These are phyloP conservation scores for Galemys pyrenaicus DNA, from an alignment of 2,113 vertebrate genomes.

Conservation along the genomic window DNA sequence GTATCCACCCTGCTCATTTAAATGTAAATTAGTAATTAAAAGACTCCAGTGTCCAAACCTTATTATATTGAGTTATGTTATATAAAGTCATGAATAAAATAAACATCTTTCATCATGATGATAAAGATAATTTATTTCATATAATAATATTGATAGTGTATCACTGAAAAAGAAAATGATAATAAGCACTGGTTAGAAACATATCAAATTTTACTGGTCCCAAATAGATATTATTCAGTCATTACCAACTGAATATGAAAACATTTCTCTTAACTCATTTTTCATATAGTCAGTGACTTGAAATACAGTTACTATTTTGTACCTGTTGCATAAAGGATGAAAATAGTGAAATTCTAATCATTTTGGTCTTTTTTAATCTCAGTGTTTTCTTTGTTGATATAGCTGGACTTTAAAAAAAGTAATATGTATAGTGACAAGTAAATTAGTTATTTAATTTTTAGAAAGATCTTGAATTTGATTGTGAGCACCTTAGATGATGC, in stretches of 20 bases:
- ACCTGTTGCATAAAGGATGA: neutral
- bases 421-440: neutral
- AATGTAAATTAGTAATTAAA: neutral
- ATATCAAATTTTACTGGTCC: neutral
- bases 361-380: neutral
- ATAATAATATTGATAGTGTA: neutral
- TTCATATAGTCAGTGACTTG: neutral
- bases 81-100: slow-evolving; percentile 7
- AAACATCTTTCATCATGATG: slow-evolving; percentile 1
- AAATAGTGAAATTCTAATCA: neutral
- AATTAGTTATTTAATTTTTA: slow-evolving; percentile 44
- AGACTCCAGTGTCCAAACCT: neutral
- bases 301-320: neutral
- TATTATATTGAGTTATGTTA: neutral
- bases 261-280: neutral
- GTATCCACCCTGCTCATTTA: neutral
- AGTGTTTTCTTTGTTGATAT: neutral
- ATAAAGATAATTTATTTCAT: neutral
- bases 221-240: neutral
- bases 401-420: neutral
- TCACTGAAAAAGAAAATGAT: neutral
- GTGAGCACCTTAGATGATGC: neutral
- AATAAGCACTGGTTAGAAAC: neutral
- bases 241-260: neutral
- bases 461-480: slow-evolving; percentile 26